Evolutionary conservation across 2,888 invertebrate species (phyloP), one percentile per base, ranked within the genome.

Genomic region (Cosmorhoe ocellata): DNA sequence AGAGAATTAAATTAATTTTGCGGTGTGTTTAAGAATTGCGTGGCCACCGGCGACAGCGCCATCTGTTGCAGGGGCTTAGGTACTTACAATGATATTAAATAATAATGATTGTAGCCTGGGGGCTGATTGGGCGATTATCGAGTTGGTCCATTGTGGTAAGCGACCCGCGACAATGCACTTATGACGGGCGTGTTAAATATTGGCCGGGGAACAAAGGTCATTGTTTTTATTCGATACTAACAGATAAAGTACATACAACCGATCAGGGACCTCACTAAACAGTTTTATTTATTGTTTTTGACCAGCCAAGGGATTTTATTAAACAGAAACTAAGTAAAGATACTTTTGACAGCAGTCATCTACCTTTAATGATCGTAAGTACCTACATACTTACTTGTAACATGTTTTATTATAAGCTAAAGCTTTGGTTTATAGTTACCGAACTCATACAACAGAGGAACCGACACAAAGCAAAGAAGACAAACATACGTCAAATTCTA

Each of bases 1-100:
- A 74, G 71, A 74, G 68, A 74, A 76, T 78, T 79, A 84, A 84
- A 79, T 86, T 80, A 83, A 81, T 81, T 82, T 84, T 80, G 81
- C 79, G 81, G 80, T 80, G 63, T 75, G 70, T 68, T 71, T 73
- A 69, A 70, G 72, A 73, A 75, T 71, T 64, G 76, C 72, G 76
- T 74, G 71, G 72, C 79, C 73, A 32, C 66, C 56, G 74, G 84
- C 76, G 74, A 75, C 75, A 66, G 67, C 74, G 69, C 76, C 87
- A 85, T 85, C 75, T 86, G 86, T 72, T 68, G 71, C 65, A 68
- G 61, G 66, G 53, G 60, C 61, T 61, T 60, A 64, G 58, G 66
- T 63, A 64, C 66, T 65, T 66, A 67, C 67, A 71, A 64, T 64
- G 65, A 65, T 69, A 69, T 68, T 64, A 72, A 74, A 73, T 71